These are phyloP conservation scores for Protobothrops mucrosquamatus DNA, from an alignment of 2,113 vertebrate genomes.

Conservation along the genomic window DNA sequence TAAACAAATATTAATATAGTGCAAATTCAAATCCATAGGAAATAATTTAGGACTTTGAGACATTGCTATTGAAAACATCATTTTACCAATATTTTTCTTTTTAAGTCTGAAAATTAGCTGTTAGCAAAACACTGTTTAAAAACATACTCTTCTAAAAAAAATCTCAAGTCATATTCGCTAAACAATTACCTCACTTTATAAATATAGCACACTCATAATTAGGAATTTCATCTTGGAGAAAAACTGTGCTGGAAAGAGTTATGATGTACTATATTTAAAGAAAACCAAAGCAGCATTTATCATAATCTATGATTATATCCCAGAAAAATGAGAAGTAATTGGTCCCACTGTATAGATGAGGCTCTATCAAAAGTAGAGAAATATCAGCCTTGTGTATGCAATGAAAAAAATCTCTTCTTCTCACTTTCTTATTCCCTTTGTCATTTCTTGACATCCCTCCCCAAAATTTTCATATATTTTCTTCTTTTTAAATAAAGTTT, in stretches of 20 bases:
- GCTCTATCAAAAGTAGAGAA: neutral
- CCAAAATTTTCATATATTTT: neutral
- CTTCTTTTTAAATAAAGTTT: neutral
- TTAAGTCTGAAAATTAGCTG: neutral
- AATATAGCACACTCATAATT: slow-evolving; percentile 25
- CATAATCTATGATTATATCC: neutral
- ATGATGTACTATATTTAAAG: neutral
- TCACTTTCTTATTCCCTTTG: neutral
- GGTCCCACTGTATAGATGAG: neutral
- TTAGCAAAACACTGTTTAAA: slow-evolving; percentile 38
- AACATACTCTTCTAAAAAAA: slow-evolving; percentile 1
- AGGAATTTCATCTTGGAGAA: neutral
- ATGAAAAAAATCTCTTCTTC: neutral
- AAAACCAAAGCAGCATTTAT: neutral
- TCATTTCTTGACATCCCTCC: neutral
- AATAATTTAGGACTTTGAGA: neutral
- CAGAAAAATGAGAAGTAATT: neutral
- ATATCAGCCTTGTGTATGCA: neutral
- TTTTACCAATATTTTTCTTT: slow-evolving; percentile 30
- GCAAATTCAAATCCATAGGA: neutral
- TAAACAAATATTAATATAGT: neutral
- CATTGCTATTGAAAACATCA: slow-evolving; percentile 33
- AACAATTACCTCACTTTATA: slow-evolving; percentile 23
- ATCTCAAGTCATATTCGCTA: slow-evolving; percentile 18
- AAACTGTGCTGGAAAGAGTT: slow-evolving; percentile 4